phyloP scores from a whole-genome alignment of 2,113 vertebrate species.

The Nannospalax galili region DNA sequence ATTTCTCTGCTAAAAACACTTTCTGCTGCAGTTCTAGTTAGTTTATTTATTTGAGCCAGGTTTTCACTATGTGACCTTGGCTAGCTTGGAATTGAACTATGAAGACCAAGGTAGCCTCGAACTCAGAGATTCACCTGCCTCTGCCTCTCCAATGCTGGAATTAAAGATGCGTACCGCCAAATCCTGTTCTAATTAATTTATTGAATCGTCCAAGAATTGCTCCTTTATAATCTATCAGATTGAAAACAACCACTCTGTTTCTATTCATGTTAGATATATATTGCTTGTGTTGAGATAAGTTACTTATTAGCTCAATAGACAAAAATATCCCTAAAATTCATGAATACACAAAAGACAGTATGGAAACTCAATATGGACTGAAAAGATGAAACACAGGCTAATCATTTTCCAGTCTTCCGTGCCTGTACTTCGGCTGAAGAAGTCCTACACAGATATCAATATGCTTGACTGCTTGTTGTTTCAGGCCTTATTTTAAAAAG shows the following conservation, averaged over 20 bases:
- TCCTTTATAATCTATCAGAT: background rate
- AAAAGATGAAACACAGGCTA: background rate
- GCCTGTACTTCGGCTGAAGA: conserved; percentile 13
- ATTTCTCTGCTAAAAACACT: background rate
- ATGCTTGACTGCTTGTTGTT: conserved; percentile 11
- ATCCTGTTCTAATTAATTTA: background rate
- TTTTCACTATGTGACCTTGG: background rate
- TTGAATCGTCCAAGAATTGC: background rate
- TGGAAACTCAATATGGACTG: background rate
- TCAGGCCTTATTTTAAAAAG: background rate
- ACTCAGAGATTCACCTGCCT: background rate
- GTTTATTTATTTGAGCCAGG: too few species aligned
- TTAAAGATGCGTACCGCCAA: too few species aligned
- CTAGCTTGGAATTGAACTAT: background rate
- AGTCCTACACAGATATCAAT: background rate
- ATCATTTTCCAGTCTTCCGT: background rate
- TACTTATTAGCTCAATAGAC: background rate
- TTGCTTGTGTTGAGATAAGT: background rate
- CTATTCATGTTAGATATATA: background rate
- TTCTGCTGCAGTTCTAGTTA: too few species aligned
- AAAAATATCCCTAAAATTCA: too few species aligned
- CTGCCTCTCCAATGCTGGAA: too few species aligned
- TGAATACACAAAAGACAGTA: too few species aligned
- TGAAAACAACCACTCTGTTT: background rate
- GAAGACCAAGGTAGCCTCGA: background rate